Evolutionary conservation across 2,797 vertebrate species (phyloP), one percentile per base, ranked within the genome.

Genomic region (Sylvia borin): DNA sequence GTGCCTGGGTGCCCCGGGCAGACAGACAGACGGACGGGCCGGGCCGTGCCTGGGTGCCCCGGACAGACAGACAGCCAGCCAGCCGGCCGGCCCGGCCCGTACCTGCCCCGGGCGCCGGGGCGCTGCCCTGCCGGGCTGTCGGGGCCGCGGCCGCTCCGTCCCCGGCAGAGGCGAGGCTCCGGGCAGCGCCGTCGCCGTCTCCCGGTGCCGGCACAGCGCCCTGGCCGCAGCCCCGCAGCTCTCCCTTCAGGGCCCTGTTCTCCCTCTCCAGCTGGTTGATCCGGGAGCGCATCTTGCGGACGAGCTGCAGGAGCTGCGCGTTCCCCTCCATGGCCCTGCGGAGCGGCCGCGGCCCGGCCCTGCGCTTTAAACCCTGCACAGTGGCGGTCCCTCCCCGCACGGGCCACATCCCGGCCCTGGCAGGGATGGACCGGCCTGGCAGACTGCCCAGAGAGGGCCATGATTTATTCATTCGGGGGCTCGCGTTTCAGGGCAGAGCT

Each of bases 191-290:
- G 10, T 32, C 61, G 29, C 51, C 91, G 4, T 32, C 61, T 32
- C 72, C 79, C 38, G 18, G 36, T 1, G 47, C 47, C 5, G 26
- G 87, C 3, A 2, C 50, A 6, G 64, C 13, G 11, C 38, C 64
- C 50, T 70, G 95, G 53, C 83, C 73, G 4, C 55, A 83, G 77
- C 95, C 97, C 43, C 88, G 92, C 77, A 98, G 82, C 79, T 98
- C 98, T 68, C 97, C 98, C 2, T 96, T 96, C 76, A 99, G 98
- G 21, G 97, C 98, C 31, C 90, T 97, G 96, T 99, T 99, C 86
- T 99, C 99, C 24, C 94, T 97, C 96, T 99, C 98, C 93, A 99
- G 95, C 88, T 98, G 98, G 94, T 98, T 97, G 96, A 99, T 99
- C 29, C 99, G 98, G 11, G 98, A 98, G 13, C 77, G 98, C 99